Evolutionary conservation across 2,888 invertebrate genomes (phyloP), one percentile per base, ranked within the genome.

Genomic region (Meteorus cinctellus): DNA sequence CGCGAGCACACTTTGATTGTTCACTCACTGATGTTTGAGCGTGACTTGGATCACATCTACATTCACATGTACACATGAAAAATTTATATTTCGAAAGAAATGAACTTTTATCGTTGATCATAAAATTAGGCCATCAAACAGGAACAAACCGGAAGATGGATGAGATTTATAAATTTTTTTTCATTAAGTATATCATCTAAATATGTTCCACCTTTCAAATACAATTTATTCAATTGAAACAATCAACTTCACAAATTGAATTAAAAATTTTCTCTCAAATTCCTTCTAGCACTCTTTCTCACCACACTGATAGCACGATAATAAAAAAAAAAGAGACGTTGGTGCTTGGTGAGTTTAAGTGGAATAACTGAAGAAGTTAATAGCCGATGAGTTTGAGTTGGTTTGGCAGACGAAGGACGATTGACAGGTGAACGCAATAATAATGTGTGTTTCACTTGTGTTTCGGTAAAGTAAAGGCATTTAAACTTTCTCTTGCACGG

Each of bases 111-210:
- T 83, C 81, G 80, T 19, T 78, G 83, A 84, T 82, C 83, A 85
- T 79, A 75, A 81, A 84, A 82, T 83, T 82, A 80, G 82, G 83
- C 82, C 84, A 84, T 82, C 83, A 80, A 76, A 83, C 77, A 78
- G 68, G 8, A 19, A 8, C 16, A n/a, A 34, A 45, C 67, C 63
- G 74, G 60, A 78, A 77, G 34, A 12, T 41, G 8, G 2, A 2
- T 12, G 0, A 41, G 41, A 4, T 41, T 41, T 41, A 8, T 1
- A 5, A 41, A 34, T 1, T 34, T 41, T 34, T 34, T 12, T 41
- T 41, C 41, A 8, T 8, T 41, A 0, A 41, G 4, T 12, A 12
- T 41, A 41, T 4, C 8, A 41, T 10, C 41, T 10, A 2, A 41
- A 12, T 41, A 12, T 41, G 8, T 41, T 41, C 8, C 41, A 41